Percentiles rank a stretch among this genome's conserved stretches.
These are phyloP conservation scores for Drosophila limbata DNA, from an alignment of 2,888 invertebrate genomes.

Conservation along the genomic window DNA sequence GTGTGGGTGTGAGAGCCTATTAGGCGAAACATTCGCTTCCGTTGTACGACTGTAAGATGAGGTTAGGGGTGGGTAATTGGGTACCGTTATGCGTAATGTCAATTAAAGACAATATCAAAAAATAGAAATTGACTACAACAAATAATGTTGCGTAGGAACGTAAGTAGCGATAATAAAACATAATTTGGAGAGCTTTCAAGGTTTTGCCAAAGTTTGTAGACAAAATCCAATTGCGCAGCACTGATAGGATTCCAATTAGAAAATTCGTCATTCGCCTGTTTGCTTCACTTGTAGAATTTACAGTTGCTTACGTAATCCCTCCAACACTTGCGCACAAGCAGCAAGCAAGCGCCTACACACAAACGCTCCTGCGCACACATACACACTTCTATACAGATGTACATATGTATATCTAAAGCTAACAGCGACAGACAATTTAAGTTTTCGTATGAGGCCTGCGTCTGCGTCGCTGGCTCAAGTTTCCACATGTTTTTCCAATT, in stretches of 20 bases:
- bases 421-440: conserved; percentile 44
- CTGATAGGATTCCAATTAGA: conserved; percentile 68
- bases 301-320: conserved; percentile 76
- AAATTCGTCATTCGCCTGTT: conserved; percentile 62
- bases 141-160: conserved; percentile 59
- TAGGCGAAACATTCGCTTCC: conserved; percentile 73
- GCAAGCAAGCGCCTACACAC: conserved; percentile 51
- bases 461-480: conserved; percentile 73
- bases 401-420: conserved; percentile 1
- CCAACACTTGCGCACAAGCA: conserved; percentile 46
- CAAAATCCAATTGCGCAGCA: conserved; percentile 50
- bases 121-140: conserved; percentile 27
- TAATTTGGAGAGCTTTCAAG: conserved; percentile 36
- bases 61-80: conserved; percentile 44
- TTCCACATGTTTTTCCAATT: conserved; percentile 78
- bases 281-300: conserved; percentile 73
- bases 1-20: conserved; percentile 56
- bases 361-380: conserved; percentile 62
- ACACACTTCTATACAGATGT: not conserved
- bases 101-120: conserved; percentile 42
- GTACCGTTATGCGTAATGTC: conserved; percentile 56
- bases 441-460: conserved; percentile 63
- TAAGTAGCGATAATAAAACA: conserved; percentile 27
- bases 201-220: conserved; percentile 3
- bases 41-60: conserved; percentile 58